These are phyloP conservation scores for Orthosia cruda DNA, from an alignment of 2,888 invertebrate genomes.

Conservation along the genomic window DNA sequence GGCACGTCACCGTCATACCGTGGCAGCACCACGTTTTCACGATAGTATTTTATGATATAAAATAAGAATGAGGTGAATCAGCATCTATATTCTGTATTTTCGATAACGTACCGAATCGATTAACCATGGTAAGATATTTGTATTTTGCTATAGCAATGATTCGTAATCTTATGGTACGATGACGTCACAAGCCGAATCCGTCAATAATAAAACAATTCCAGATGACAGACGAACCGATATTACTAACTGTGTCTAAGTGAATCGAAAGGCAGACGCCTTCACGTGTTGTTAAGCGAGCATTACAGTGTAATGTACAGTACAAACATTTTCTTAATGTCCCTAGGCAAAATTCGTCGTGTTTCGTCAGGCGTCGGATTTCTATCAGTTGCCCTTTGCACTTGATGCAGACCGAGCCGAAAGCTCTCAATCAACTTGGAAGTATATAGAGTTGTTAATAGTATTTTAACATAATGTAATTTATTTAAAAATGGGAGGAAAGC, in stretches of 20 bases:
- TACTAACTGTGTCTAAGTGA: background rate
- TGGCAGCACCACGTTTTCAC: background rate
- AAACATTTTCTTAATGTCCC: too few relatives aligned
- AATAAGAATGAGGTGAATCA: slow-evolving; percentile 15
- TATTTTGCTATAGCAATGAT: slow-evolving; percentile 37
- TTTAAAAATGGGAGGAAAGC: too few relatives aligned
- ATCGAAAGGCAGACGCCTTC: background rate
- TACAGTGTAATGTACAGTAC: too few relatives aligned
- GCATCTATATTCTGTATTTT: background rate
- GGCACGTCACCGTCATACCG: too few relatives aligned
- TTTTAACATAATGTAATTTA: too few relatives aligned
- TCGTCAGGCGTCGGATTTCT: too few relatives aligned
- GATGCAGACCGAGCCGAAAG: too few relatives aligned
- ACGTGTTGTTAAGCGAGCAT: too few relatives aligned
- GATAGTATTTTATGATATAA: background rate
- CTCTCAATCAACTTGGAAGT: too few relatives aligned
- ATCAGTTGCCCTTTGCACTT: too few relatives aligned
- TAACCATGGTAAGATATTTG: slow-evolving; percentile 23
- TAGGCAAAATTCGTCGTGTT: too few relatives aligned
- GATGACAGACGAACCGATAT: background rate
- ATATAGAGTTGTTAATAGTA: too few relatives aligned
- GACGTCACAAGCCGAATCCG: slow-evolving; percentile 34
- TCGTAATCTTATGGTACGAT: slow-evolving; percentile 32
- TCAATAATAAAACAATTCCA: slow-evolving; percentile 20
- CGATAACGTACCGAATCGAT: slow-evolving; percentile 42